Evolutionary conservation across 2,888 invertebrate genomes (phyloP).

Genomic region (Thereva unica): DNA sequence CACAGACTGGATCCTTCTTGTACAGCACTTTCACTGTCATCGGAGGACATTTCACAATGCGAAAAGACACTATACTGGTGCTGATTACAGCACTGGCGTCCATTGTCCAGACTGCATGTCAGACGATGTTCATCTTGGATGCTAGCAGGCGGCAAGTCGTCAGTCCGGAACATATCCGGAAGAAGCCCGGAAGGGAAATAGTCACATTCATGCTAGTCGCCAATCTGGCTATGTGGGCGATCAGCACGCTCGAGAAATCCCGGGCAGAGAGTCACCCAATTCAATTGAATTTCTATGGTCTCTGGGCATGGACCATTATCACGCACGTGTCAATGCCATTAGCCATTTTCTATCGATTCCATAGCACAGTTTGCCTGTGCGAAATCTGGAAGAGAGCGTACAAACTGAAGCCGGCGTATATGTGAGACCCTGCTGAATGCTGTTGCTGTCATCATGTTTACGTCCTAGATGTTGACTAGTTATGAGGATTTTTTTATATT

Average conservation of each 20-base stretch:
- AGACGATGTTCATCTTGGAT: constrained; percentile 89
- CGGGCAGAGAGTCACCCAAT: constrained; percentile 90
- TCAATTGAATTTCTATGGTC: constrained; percentile 87
- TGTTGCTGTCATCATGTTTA: constrained; percentile 19
- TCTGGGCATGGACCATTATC: constrained; percentile 95
- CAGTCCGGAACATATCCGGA: constrained; percentile 77
- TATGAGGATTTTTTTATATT: constrained; percentile 13
- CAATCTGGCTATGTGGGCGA: constrained; percentile 92
- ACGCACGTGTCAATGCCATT: constrained; percentile 92
- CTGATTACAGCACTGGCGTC: constrained; percentile 83
- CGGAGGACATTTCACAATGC: constrained; percentile 85
- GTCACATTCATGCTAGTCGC: constrained; percentile 89
- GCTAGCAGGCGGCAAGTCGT: constrained; percentile 84
- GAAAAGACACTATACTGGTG: constrained; percentile 79
- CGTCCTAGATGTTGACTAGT: constrained; percentile 28
- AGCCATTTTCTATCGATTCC: constrained; percentile 93
- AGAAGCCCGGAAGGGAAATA: constrained; percentile 90
- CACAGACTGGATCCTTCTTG: constrained; percentile 92
- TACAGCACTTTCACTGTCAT: constrained; percentile 93
- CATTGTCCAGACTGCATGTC: constrained; percentile 84
- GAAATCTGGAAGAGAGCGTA: constrained; percentile 97
- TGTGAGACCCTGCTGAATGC: constrained; percentile 62
- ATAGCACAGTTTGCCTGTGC: constrained; percentile 92
- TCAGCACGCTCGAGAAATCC: constrained; percentile 89
- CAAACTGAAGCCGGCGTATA: constrained; percentile 85